A percentile compares a stretch with the other conserved stretches of the same genome.
These are phyloP conservation scores for Thunnus maccoyii DNA, from an alignment of 2,113 vertebrate genomes.

Conservation along the genomic window DNA sequence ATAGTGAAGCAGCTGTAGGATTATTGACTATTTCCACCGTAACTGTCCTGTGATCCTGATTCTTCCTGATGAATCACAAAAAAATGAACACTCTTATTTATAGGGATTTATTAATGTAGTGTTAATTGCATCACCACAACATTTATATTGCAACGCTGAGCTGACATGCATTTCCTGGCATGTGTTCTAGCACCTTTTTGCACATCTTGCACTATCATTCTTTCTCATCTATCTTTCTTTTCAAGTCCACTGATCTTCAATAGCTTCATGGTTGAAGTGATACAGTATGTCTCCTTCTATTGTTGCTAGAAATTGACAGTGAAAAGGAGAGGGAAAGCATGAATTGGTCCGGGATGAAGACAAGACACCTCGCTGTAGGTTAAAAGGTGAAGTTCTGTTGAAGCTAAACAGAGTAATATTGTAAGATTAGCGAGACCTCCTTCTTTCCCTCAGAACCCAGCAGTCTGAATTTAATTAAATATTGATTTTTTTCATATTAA, in stretches of 20 bases:
- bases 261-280: not conserved
- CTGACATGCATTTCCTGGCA: not conserved
- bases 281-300: no score
- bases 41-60: not conserved
- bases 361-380: not conserved
- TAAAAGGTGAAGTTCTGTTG: not conserved
- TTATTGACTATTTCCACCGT: not conserved
- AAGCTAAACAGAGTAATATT: not conserved
- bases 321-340: no score
- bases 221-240: not conserved
- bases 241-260: constrained; percentile 5
- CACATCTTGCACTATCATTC: not conserved
- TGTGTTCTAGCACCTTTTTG: not conserved
- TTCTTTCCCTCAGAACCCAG: not conserved
- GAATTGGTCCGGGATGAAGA: not conserved
- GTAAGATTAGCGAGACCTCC: not conserved
- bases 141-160: not conserved
- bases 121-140: not conserved
- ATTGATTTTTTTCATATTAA: constrained; percentile 37
- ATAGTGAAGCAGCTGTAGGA: not conserved
- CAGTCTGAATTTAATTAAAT: constrained; percentile 34
- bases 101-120: not conserved
- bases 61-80: no score
- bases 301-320: constrained; percentile 1
- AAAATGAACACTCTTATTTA: no score